A percentile compares a stretch with the other conserved stretches of the same genome.
These are phyloP conservation scores for Nanorana parkeri DNA, from an alignment of 2,113 vertebrate species.

Conservation along the genomic window DNA sequence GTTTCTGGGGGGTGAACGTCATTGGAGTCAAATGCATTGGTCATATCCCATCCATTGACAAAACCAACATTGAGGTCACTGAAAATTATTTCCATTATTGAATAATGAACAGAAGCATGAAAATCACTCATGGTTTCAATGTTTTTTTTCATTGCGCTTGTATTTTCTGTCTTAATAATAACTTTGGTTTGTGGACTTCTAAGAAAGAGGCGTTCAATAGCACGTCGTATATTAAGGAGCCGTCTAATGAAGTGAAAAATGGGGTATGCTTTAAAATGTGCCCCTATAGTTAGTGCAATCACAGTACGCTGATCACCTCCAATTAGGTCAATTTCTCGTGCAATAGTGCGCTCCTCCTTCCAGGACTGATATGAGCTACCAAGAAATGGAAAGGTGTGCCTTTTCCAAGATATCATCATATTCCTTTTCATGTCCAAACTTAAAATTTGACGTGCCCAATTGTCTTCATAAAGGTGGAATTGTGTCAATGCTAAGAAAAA, in stretches of 20 bases:
- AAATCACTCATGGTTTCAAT: conserved; percentile 1
- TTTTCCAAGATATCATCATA: conserved; percentile 50
- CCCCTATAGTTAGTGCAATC: conserved; percentile 27
- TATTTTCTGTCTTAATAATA: conserved; percentile 47
- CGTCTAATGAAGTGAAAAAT: conserved; percentile 25
- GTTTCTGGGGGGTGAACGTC: neutral
- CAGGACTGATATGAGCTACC: neutral
- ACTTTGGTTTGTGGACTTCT: conserved; percentile 54
- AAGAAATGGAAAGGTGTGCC: conserved; percentile 31
- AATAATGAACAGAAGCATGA: conserved; percentile 37
- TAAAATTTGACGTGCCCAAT: conserved; percentile 54
- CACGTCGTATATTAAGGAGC: conserved; percentile 33
- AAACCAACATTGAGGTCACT: conserved; percentile 33
- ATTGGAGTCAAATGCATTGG: conserved; percentile 7
- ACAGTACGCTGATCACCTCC: conserved; percentile 4
- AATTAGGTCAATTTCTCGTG: conserved; percentile 45
- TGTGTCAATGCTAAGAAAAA: conserved; percentile 7
- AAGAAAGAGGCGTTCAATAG: conserved; percentile 27
- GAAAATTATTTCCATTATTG: conserved; percentile 28
- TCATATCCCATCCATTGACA: conserved; percentile 56
- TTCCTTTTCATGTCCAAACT: conserved; percentile 59
- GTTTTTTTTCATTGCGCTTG: neutral
- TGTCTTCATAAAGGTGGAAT: conserved; percentile 14
- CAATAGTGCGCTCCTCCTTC: conserved; percentile 15
- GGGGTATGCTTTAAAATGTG: conserved; percentile 46